A percentile compares a stretch with the other conserved stretches of the same genome.
phyloP scores from a whole-genome alignment of 1,140 invertebrate genomes.

The Drosophila tropicalis region DNA sequence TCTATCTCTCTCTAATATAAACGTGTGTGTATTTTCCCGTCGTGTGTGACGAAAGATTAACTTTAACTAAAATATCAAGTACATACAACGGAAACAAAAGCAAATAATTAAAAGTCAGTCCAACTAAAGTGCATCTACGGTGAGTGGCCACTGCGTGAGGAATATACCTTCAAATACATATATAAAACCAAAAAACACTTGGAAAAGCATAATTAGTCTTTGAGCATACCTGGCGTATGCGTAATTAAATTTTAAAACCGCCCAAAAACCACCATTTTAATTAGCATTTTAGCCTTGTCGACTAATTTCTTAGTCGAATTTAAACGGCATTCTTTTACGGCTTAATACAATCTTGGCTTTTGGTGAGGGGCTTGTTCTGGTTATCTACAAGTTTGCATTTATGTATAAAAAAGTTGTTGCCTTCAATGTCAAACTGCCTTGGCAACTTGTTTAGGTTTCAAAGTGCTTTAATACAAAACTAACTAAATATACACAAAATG shows the following conservation, averaged over 20 bases:
- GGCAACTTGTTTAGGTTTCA: conserved; percentile 40
- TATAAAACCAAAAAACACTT: conserved; percentile 58
- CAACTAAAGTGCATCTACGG: conserved; percentile 68
- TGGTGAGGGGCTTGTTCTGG: conserved; percentile 20
- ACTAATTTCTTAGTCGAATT: not conserved
- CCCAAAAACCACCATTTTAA: conserved; percentile 1
- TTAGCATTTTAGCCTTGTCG: conserved; percentile 33
- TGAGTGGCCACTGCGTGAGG: conserved; percentile 45
- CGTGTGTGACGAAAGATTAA: conserved; percentile 1
- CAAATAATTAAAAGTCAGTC: conserved; percentile 73
- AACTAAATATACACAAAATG: not conserved
- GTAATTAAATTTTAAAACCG: conserved; percentile 19
- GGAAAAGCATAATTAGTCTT: conserved; percentile 40
- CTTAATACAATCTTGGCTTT: conserved; percentile 1
- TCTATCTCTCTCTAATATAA: not conserved
- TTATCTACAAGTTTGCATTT: conserved; percentile 45
- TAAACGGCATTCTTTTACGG: too few species aligned
- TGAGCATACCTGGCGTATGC: conserved; percentile 47
- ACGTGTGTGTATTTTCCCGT: too few species aligned
- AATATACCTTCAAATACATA: not conserved
- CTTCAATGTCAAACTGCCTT: conserved; percentile 43
- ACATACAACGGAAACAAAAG: conserved; percentile 55
- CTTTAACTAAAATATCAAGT: conserved; percentile 31
- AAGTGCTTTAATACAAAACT: conserved; percentile 43
- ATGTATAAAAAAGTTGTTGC: conserved; percentile 35